Conservation (phyloP, 2,113 vertebrate genomes). For the Cyprichromis sp. region DNA sequence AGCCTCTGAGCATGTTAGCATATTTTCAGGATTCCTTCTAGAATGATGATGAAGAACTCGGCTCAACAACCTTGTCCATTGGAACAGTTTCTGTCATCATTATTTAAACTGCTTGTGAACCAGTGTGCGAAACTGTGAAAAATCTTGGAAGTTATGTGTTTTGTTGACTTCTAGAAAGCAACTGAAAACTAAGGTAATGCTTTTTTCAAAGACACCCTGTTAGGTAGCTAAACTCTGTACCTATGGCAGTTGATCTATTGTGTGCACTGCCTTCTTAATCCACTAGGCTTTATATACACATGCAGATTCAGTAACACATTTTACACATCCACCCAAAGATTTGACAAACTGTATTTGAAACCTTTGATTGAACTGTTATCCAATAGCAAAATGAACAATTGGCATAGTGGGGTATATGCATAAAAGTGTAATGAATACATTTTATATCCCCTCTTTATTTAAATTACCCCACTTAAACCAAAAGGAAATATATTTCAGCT, state of each 20-base stretch:
- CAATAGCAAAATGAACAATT: not conserved
- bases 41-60: not conserved
- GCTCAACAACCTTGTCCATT: not conserved
- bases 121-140: not conserved
- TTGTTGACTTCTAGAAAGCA: not conserved
- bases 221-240: not conserved
- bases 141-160: not conserved
- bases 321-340: not conserved
- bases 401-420: not conserved
- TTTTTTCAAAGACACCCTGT: not conserved
- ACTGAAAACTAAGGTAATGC: not conserved
- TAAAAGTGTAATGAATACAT: not conserved
- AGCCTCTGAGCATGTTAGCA: not conserved
- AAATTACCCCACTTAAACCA: not conserved
- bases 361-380: not conserved
- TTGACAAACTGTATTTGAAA: not conserved
- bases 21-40: not conserved
- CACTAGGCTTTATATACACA: not conserved
- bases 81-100: not conserved
- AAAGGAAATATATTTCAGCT: not conserved
- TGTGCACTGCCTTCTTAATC: not conserved
- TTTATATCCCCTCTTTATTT: not conserved
- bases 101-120: not conserved
- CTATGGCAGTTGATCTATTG: not conserved
- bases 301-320: not conserved